phyloP scores from a whole-genome alignment of 2,797 vertebrate genomes.

The Enteromius afrohamiltoni region DNA sequence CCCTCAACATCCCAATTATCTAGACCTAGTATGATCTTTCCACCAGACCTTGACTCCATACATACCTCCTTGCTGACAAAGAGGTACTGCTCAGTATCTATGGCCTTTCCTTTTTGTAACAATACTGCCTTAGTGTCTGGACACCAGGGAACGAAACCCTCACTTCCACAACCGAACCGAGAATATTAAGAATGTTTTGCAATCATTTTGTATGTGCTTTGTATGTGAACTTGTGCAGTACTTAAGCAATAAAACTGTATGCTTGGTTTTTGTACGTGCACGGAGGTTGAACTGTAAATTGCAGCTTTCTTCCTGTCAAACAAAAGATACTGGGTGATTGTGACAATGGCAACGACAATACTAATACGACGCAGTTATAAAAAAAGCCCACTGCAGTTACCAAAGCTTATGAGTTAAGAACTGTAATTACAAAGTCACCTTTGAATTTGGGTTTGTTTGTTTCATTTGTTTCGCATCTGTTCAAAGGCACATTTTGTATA shows the following conservation, averaged over 20 bases:
- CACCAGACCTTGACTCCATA: constrained; percentile 48
- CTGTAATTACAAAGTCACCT: constrained; percentile 40
- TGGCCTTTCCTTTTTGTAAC: constrained; percentile 61
- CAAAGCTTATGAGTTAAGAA: constrained; percentile 56
- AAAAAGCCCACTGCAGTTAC: constrained; percentile 52
- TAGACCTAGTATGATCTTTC: constrained; percentile 46
- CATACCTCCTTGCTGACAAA: constrained; percentile 53
- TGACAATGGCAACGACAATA: constrained; percentile 10
- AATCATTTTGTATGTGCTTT: constrained; percentile 63
- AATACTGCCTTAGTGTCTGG: constrained; percentile 59
- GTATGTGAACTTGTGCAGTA: constrained; percentile 58
- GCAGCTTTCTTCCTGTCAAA: constrained; percentile 53
- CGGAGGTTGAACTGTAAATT: constrained; percentile 65
- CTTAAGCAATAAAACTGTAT: constrained; percentile 63
- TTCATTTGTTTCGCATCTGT: constrained; percentile 22
- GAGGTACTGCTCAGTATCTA: constrained; percentile 57
- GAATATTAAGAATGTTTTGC: constrained; percentile 64
- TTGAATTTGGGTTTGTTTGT: constrained; percentile 18
- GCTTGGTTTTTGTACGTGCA: constrained; percentile 65
- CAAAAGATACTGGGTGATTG: constrained; percentile 45
- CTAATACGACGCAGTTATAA: constrained; percentile 1
- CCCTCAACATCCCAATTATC: constrained; percentile 41
- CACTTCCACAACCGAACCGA: constrained; percentile 65
- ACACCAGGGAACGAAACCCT: constrained; percentile 59
- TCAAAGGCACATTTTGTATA: constrained; percentile 37